Evolutionary conservation across 2,113 vertebrate genomes (phyloP).

Genomic region (Choloepus hoffmanni): DNA sequence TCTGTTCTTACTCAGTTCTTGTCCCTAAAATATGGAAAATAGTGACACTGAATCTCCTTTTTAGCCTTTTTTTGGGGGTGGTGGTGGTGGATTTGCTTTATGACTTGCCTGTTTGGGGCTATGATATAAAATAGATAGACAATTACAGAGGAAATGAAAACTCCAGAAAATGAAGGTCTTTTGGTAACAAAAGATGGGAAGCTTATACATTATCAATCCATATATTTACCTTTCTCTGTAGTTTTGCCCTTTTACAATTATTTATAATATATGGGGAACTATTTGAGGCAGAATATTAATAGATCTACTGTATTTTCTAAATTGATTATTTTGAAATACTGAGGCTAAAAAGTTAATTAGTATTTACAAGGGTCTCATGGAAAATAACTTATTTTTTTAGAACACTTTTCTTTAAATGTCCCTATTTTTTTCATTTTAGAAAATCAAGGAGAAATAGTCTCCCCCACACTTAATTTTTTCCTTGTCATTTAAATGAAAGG

Average conservation of each 20-base stretch:
- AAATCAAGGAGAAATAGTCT: not conserved
- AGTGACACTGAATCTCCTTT: not conserved
- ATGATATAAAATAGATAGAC: not conserved
- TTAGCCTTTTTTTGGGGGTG: not conserved
- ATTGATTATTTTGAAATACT: not conserved
- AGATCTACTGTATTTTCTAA: not conserved
- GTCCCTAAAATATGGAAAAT: not conserved
- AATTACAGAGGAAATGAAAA: not conserved
- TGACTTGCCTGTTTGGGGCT: not conserved
- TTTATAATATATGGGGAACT: constrained; percentile 29
- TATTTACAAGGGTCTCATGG: not conserved
- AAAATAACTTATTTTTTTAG: constrained; percentile 27
- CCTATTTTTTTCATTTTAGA: constrained; percentile 26
- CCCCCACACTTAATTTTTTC: not conserved
- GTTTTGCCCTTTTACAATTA: not conserved
- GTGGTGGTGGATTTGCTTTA: not conserved
- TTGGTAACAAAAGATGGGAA: not conserved
- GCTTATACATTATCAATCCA: not conserved
- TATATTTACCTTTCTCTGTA: not conserved
- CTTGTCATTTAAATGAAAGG: constrained; percentile 28
- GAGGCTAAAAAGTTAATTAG: not conserved
- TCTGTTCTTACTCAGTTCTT: not conserved
- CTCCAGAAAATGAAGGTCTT: not conserved
- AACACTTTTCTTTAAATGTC: not conserved
- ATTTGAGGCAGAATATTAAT: not conserved